phyloP scores from a whole-genome alignment of 1,140 invertebrate genomes.

The Apis laboriosa region DNA sequence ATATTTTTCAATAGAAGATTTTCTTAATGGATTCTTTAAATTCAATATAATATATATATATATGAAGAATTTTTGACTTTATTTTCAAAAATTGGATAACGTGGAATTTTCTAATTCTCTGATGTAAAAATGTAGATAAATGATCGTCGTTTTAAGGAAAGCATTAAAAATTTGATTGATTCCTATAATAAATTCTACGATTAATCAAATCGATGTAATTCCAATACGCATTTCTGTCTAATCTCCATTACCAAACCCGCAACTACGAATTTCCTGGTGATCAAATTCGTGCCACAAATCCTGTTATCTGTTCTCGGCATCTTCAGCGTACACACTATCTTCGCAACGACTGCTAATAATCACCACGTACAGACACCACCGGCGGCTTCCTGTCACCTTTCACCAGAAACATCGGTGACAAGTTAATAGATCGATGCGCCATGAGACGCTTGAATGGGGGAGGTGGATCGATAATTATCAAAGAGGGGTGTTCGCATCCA shows the following conservation, averaged over 20 bases:
- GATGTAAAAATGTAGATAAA: too few species aligned
- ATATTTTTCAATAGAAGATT: too few species aligned
- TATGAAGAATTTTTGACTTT: too few species aligned
- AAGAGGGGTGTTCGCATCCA: conserved; percentile 44
- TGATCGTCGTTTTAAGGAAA: too few species aligned
- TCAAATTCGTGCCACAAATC: neutral
- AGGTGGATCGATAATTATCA: conserved; percentile 58
- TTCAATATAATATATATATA: too few species aligned
- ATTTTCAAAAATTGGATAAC: too few species aligned
- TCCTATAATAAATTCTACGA: neutral
- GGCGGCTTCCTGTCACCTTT: conserved; percentile 16
- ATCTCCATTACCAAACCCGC: neutral
- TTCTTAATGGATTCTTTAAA: too few species aligned
- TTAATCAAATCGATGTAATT: neutral
- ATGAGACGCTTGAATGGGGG: conserved; percentile 45
- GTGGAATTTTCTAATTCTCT: too few species aligned
- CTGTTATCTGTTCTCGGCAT: conserved; percentile 1
- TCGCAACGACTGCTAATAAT: conserved; percentile 39
- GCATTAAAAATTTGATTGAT: too few species aligned
- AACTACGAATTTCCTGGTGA: neutral
- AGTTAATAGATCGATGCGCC: conserved; percentile 59
- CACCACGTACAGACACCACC: neutral
- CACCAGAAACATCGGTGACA: conserved; percentile 37
- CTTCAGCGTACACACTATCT: neutral
- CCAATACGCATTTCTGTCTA: neutral